These are phyloP conservation scores for Trachelus troglodyta DNA, from an alignment of 2,888 invertebrate genomes.

Conservation along the genomic window DNA sequence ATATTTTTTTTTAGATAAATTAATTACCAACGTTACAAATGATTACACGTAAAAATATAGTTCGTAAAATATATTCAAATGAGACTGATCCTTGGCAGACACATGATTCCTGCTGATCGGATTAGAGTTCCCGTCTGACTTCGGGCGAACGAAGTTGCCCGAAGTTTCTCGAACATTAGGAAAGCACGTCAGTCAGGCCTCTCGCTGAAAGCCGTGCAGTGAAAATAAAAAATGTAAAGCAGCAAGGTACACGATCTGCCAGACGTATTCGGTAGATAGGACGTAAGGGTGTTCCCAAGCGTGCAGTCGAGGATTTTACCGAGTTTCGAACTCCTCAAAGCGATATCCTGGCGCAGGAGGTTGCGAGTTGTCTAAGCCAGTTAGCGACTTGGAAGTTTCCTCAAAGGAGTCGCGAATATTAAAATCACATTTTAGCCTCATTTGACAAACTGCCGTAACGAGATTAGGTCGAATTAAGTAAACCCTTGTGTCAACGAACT, in stretches of 20 bases:
- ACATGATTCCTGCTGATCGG: not conserved
- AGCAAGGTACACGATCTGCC: not conserved
- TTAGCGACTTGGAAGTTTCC: slow-evolving; percentile 54
- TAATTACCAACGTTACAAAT: not conserved
- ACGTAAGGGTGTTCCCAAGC: slow-evolving; percentile 34
- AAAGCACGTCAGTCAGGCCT: not conserved
- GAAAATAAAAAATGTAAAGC: slow-evolving; percentile 15
- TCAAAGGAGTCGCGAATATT: slow-evolving; percentile 60
- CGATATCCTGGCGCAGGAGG: slow-evolving; percentile 37
- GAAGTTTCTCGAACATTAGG: not conserved
- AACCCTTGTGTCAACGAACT: slow-evolving; percentile 46
- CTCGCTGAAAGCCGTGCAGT: not conserved
- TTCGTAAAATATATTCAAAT: not conserved
- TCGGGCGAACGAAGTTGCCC: not conserved
- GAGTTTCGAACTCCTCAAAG: slow-evolving; percentile 58
- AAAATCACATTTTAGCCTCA: slow-evolving; percentile 59
- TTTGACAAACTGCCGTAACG: slow-evolving; percentile 37
- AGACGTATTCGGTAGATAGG: not conserved
- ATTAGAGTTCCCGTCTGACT: not conserved
- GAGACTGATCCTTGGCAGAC: not conserved
- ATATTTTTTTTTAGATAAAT: not conserved
- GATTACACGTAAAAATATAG: not conserved
- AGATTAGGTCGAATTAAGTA: slow-evolving; percentile 56
- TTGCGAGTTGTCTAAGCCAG: slow-evolving; percentile 44
- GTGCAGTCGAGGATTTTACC: slow-evolving; percentile 53